Evolutionary conservation across 2,888 invertebrate genomes (phyloP).

Genomic region (Pseudococcus jackbeardsleyi): DNA sequence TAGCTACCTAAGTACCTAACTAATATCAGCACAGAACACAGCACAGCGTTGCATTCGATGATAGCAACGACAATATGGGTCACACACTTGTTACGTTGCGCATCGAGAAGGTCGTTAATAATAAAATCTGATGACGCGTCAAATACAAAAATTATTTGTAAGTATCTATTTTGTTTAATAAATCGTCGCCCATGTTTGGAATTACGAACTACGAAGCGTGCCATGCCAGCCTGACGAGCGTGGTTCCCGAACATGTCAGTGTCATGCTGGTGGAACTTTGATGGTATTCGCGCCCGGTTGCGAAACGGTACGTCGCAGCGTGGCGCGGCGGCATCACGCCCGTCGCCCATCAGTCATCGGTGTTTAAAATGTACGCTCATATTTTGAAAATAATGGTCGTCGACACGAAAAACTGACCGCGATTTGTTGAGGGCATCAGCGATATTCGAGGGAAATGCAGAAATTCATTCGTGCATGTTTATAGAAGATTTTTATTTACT

Average conservation of each 20-base stretch:
- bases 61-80: neutral
- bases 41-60: slow-evolving; percentile 1
- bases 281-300: no score
- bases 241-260: neutral
- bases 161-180: slow-evolving; percentile 2
- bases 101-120: neutral
- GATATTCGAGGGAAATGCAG: no score
- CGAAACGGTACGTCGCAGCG: no score
- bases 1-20: neutral
- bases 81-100: neutral
- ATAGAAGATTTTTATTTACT: no score
- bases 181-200: neutral
- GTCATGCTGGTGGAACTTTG: no score
- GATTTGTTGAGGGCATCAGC: no score
- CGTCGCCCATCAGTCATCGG: no score
- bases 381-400: no score
- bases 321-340: no score
- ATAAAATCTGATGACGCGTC: slow-evolving; percentile 8
- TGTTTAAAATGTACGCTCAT: no score
- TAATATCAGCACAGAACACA: neutral
- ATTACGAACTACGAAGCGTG: neutral
- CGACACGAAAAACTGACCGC: no score
- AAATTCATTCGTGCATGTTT: no score
- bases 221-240: neutral
- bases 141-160: slow-evolving; percentile 7